Evolutionary conservation across 2,888 invertebrate genomes (phyloP).

Genomic region (Dryobota labecula): DNA sequence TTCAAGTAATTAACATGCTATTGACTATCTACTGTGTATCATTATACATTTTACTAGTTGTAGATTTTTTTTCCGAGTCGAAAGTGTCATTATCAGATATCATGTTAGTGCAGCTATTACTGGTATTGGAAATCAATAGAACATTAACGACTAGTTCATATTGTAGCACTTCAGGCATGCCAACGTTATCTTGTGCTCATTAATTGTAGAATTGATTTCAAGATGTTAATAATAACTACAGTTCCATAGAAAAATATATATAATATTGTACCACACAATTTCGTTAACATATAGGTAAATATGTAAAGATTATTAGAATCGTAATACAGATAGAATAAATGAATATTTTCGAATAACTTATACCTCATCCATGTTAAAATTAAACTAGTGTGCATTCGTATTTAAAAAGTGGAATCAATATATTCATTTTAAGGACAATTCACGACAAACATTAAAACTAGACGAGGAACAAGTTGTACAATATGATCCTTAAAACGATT

Average conservation of each 20-base stretch:
- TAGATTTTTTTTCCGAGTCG: conserved; percentile 15
- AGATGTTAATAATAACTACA: conserved; percentile 78
- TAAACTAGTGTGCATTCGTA: conserved; percentile 47
- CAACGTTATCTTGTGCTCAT: conserved; percentile 30
- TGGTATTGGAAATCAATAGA: conserved; percentile 47
- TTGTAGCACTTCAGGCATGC: conserved; percentile 32
- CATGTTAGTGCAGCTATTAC: conserved; percentile 53
- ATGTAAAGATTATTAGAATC: conserved; percentile 64
- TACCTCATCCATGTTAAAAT: conserved; percentile 59
- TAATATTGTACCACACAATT: conserved; percentile 76
- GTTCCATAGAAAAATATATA: conserved; percentile 85
- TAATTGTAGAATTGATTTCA: conserved; percentile 49
- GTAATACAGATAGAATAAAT: conserved; percentile 56
- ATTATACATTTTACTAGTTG: conserved; percentile 28
- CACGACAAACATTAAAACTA: conserved; percentile 56
- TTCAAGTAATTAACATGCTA: conserved; percentile 44
- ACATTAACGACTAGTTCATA: conserved; percentile 36
- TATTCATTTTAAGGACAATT: conserved; percentile 43
- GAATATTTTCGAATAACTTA: conserved; percentile 58
- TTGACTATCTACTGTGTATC: conserved; percentile 24
- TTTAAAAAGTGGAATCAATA: conserved; percentile 55
- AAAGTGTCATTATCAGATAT: conserved; percentile 41
- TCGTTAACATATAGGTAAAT: conserved; percentile 63
- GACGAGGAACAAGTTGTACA: conserved; percentile 70
- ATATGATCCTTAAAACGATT: conserved; percentile 52